These are phyloP conservation scores for Hydrolagus affinis DNA, from an alignment of 2,113 vertebrate species.

Conservation along the genomic window DNA sequence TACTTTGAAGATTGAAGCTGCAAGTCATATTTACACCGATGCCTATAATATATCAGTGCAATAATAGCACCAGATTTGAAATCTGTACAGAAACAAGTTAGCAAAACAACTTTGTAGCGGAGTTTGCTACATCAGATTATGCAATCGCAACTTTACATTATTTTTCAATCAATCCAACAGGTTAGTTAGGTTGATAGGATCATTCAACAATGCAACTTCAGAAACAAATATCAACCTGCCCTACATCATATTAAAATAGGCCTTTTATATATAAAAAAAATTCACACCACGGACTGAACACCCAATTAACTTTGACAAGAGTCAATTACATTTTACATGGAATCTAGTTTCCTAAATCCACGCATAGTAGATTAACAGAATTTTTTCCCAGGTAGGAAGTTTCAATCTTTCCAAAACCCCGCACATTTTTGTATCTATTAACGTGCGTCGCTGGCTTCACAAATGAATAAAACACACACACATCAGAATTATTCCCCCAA, in stretches of 20 bases:
- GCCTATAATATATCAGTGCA: not conserved
- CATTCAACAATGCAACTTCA: no score
- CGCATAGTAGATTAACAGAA: no score
- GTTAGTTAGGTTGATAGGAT: no score
- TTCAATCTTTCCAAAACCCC: no score
- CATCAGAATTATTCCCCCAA: no score
- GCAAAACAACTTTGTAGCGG: not conserved
- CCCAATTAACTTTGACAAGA: not conserved
- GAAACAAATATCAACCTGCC: not conserved
- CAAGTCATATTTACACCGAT: not conserved
- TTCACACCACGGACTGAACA: not conserved
- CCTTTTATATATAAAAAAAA: not conserved
- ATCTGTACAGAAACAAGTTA: not conserved
- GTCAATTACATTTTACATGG: not conserved
- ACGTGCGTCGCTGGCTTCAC: no score
- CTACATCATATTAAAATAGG: not conserved
- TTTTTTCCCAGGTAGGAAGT: no score
- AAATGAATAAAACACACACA: no score
- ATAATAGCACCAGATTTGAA: not conserved
- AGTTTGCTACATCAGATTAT: not conserved
- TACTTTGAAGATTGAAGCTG: not conserved
- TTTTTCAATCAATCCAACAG: not conserved
- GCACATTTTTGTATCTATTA: no score
- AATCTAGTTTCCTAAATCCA: no score
- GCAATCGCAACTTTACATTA: no score